A percentile compares a stretch with the other conserved stretches of the same genome.
These are phyloP conservation scores for Noctua pronuba DNA, from an alignment of 2,888 invertebrate species.

Conservation along the genomic window DNA sequence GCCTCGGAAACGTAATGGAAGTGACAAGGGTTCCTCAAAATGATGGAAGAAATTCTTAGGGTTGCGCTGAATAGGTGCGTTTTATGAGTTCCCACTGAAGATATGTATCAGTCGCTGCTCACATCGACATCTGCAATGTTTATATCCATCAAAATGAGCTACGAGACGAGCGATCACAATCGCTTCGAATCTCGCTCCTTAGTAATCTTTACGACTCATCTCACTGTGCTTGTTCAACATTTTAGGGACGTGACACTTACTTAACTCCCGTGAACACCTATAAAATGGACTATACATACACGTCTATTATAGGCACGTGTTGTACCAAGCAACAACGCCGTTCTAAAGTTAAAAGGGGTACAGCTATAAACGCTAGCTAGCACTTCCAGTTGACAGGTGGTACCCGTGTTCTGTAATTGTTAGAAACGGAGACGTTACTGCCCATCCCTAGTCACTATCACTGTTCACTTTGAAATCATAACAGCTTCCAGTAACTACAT, in stretches of 20 bases:
- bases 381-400: constrained; percentile 1
- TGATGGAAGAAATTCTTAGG: constrained; percentile 87
- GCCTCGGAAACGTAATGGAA: constrained; percentile 85
- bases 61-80: constrained; percentile 80
- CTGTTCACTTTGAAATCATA: constrained; percentile 16
- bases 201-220: constrained; percentile 57
- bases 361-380: constrained; percentile 4
- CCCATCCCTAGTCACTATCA: constrained; percentile 4
- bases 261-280: constrained; percentile 34
- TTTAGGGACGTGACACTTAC: constrained; percentile 47
- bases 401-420: constrained; percentile 14
- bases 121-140: constrained; percentile 75
- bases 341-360: background rate
- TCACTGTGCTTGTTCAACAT: constrained; percentile 32
- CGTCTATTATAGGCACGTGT: background rate
- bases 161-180: constrained; percentile 57
- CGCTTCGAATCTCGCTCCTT: constrained; percentile 53
- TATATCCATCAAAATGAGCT: constrained; percentile 53
- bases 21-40: constrained; percentile 88
- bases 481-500: constrained; percentile 21
- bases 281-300: constrained; percentile 16
- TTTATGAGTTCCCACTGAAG: constrained; percentile 81
- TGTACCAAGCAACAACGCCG: background rate
- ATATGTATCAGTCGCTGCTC: constrained; percentile 81
- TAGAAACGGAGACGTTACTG: background rate